A percentile compares a stretch with the other conserved stretches of the same genome.
Conservation (phyloP, 2,888 invertebrate genomes). For the Poecilus cupreus region DNA sequence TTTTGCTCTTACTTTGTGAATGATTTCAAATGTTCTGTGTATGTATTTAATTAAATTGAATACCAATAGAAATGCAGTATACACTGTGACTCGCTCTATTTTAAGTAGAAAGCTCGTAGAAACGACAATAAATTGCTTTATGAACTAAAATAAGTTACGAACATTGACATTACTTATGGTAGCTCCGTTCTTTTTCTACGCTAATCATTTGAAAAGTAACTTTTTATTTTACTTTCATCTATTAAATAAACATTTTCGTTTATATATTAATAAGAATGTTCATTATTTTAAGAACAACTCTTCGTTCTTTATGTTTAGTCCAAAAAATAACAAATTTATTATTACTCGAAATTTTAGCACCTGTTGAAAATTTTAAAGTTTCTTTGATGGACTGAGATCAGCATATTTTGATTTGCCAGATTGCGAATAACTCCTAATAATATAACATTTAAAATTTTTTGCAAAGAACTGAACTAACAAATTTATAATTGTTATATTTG, state of each 20-base stretch:
- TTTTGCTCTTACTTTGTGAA: background rate
- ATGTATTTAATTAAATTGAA: slow-evolving; percentile 36
- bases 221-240: background rate
- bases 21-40: slow-evolving; percentile 14
- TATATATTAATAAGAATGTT: too few relatives aligned
- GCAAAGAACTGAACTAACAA: background rate
- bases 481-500: slow-evolving; percentile 44
- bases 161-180: slow-evolving; percentile 56
- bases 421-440: background rate
- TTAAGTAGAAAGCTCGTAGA: slow-evolving; percentile 69
- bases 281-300: too few relatives aligned
- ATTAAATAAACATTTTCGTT: too few relatives aligned
- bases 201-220: background rate
- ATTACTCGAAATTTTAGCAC: background rate
- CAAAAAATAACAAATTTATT: background rate
- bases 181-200: slow-evolving; percentile 56
- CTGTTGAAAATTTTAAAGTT: background rate
- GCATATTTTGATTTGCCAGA: background rate
- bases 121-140: slow-evolving; percentile 72
- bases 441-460: slow-evolving; percentile 16
- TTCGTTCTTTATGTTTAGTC: background rate
- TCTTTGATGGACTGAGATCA: background rate
- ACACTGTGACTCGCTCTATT: slow-evolving; percentile 57
- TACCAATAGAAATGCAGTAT: slow-evolving; percentile 53
- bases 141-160: slow-evolving; percentile 61